Percentiles rank a stretch among this genome's conserved stretches.
Conservation (phyloP, 2,888 invertebrate species). For the Argyresthia albistria region DNA sequence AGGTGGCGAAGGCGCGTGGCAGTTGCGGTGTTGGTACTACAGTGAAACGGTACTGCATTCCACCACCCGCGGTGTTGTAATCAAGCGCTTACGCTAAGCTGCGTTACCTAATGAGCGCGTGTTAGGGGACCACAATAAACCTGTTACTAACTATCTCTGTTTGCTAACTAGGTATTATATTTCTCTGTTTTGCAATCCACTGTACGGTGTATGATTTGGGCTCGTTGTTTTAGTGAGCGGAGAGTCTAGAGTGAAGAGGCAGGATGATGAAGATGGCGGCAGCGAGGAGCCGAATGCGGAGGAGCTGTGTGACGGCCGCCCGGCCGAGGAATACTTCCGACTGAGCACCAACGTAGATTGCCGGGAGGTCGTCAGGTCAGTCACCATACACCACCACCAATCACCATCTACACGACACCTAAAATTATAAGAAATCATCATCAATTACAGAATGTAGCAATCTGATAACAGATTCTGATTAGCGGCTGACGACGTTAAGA, state of each 20-base stretch:
- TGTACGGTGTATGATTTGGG: neutral
- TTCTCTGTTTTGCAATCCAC: conserved; percentile 1
- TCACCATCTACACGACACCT: neutral
- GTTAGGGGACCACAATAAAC: conserved; percentile 14
- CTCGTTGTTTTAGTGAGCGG: conserved; percentile 51
- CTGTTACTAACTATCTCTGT: neutral
- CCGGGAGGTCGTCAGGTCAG: conserved; percentile 93
- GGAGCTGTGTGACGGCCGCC: conserved; percentile 88
- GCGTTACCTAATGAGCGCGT: conserved; percentile 54
- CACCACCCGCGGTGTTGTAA: conserved; percentile 52
- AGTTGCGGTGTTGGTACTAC: conserved; percentile 19
- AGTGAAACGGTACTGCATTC: conserved; percentile 54
- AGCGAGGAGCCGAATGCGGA: conserved; percentile 79
- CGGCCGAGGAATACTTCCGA: conserved; percentile 94
- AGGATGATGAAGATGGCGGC: conserved; percentile 77
- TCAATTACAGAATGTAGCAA: neutral
- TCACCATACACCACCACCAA: neutral
- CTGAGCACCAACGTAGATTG: conserved; percentile 88
- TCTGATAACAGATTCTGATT: too few relatives aligned
- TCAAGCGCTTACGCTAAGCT: conserved; percentile 45
- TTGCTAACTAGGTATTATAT: neutral
- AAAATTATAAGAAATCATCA: neutral
- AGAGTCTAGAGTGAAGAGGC: conserved; percentile 70
- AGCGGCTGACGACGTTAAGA: neutral
- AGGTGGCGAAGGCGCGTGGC: neutral